Conservation (phyloP, 2,113 vertebrate genomes). For the Percopsis transmontana region DNA sequence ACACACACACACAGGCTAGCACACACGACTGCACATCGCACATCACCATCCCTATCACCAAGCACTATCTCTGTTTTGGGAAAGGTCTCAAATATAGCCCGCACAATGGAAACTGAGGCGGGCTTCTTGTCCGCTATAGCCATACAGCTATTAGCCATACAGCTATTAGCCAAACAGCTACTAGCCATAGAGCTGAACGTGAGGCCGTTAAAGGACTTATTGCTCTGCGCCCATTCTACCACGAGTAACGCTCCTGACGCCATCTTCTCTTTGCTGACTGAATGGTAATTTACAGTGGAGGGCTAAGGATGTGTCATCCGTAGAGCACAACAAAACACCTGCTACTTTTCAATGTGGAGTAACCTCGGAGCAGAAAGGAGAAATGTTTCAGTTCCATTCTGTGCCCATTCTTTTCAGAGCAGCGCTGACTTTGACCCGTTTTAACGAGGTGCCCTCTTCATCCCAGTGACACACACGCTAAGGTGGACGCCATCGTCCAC, state of each 20-base stretch:
- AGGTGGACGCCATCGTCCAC: slow-evolving; percentile 16
- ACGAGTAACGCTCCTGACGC: slow-evolving; percentile 21
- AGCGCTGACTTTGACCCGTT: slow-evolving; percentile 27
- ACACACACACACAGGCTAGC: neutral
- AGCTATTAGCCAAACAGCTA: too few species aligned
- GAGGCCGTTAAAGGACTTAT: slow-evolving; percentile 12
- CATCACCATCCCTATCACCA: neutral
- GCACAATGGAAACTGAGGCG: neutral
- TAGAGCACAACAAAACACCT: slow-evolving; percentile 52
- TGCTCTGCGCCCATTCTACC: slow-evolving; percentile 31
- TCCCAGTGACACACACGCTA: slow-evolving; percentile 2
- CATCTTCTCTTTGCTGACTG: slow-evolving; percentile 13
- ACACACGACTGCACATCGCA: slow-evolving; percentile 1
- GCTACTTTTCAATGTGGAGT: slow-evolving; percentile 16
- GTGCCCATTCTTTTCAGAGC: slow-evolving; percentile 2
- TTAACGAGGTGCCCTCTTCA: slow-evolving; percentile 10
- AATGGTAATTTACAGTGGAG: slow-evolving; percentile 32
- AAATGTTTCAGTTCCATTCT: neutral
- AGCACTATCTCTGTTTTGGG: neutral
- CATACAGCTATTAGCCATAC: too few species aligned
- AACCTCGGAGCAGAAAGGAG: slow-evolving; percentile 8
- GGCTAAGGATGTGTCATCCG: slow-evolving; percentile 37
- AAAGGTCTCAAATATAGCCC: neutral
- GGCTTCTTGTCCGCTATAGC: neutral
- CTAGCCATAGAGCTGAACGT: too few species aligned